These are phyloP conservation scores for Sesamia inferens DNA, from an alignment of 2,888 invertebrate genomes.

Conservation along the genomic window DNA sequence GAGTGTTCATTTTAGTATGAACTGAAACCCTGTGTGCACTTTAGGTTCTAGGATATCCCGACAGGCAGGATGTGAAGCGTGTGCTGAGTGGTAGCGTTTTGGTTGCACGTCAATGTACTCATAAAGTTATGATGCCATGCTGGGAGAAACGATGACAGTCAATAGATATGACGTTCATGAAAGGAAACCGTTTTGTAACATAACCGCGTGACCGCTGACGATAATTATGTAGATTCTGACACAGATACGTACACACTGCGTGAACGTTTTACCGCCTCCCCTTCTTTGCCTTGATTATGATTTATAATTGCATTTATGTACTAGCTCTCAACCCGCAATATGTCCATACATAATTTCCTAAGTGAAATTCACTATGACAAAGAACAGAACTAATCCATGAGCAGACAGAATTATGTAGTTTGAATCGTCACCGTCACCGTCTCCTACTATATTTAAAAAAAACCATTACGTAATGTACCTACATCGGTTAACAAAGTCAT, in stretches of 20 bases:
- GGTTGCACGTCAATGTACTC: not conserved
- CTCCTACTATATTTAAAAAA: not conserved
- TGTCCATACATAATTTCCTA: not conserved
- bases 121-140: constrained; percentile 5
- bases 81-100: no score
- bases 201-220: constrained; percentile 55
- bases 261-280: constrained; percentile 43
- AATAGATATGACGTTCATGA: constrained; percentile 32
- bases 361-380: not conserved
- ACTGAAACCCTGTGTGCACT: not conserved
- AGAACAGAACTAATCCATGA: not conserved
- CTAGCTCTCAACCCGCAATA: not conserved
- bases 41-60: not conserved
- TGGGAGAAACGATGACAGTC: not conserved
- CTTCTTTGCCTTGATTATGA: constrained; percentile 42
- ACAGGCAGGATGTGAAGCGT: no score
- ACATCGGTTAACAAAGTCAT: not conserved
- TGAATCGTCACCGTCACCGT: not conserved
- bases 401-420: not conserved
- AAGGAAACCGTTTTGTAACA: constrained; percentile 55
- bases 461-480: not conserved
- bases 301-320: constrained; percentile 23
- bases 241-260: constrained; percentile 53
- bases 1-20: not conserved
- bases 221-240: constrained; percentile 64